Conservation (phyloP, 64 coral and sea anemone genomes). For the Montipora capricornis region DNA sequence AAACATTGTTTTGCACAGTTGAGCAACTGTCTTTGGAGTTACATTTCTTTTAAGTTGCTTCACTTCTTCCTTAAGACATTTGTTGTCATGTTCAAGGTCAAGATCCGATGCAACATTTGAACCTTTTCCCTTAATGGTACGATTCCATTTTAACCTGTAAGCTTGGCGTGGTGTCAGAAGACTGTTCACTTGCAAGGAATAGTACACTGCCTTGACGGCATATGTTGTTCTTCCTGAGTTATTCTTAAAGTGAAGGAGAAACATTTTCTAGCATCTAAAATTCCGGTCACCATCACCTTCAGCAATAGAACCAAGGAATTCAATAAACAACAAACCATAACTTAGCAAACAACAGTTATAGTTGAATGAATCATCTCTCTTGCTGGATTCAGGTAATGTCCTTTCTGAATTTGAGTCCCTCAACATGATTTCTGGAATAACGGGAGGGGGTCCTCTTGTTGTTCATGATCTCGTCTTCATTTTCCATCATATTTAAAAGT, state of each 20-base stretch:
- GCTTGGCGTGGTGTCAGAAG: slow-evolving; percentile 24
- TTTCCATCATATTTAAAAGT: slow-evolving; percentile 80
- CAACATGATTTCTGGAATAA: background rate
- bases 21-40: background rate
- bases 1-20: background rate
- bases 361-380: slow-evolving; percentile 49
- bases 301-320: slow-evolving; percentile 57
- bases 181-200: slow-evolving; percentile 27
- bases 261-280: slow-evolving; percentile 57
- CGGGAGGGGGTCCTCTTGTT: slow-evolving; percentile 35
- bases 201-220: slow-evolving; percentile 61
- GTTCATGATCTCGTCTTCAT: slow-evolving; percentile 64
- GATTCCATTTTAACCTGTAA: slow-evolving; percentile 33
- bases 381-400: background rate
- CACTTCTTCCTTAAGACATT: slow-evolving; percentile 17
- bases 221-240: slow-evolving; percentile 38
- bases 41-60: background rate
- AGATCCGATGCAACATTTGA: slow-evolving; percentile 66
- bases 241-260: slow-evolving; percentile 42
- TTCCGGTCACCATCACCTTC: slow-evolving; percentile 71
- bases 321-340: slow-evolving; percentile 65
- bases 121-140: slow-evolving; percentile 53
- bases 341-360: slow-evolving; percentile 63
- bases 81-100: slow-evolving; percentile 75
- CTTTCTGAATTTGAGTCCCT: background rate